Conservation (phyloP, 2,888 invertebrate genomes). For the Itoplectis maculator region DNA sequence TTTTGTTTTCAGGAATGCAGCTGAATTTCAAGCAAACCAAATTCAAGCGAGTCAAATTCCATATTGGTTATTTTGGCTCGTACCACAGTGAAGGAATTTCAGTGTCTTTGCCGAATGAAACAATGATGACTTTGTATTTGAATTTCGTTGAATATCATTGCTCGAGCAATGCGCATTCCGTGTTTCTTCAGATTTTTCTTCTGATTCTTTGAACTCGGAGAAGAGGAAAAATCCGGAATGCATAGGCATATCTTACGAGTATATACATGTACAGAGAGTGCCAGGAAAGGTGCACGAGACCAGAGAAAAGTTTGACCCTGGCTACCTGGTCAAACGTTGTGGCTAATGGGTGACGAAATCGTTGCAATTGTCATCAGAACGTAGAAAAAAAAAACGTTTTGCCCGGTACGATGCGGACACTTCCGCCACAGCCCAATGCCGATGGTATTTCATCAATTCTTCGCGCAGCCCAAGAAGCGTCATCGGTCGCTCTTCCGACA, state of each 20-base stretch:
- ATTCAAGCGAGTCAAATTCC: background rate
- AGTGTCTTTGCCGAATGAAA: too few species aligned
- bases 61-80: background rate
- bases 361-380: slow-evolving; percentile 18
- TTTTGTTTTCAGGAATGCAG: background rate
- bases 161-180: too few species aligned
- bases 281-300: background rate
- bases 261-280: background rate
- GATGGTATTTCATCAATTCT: background rate
- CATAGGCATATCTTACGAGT: background rate
- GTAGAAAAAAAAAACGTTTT: slow-evolving; percentile 6
- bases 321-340: too few species aligned
- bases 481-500: background rate
- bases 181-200: too few species aligned
- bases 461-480: background rate
- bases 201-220: background rate
- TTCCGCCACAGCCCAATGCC: background rate
- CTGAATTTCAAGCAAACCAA: background rate
- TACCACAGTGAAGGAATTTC: too few species aligned
- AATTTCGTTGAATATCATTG: too few species aligned
- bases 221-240: background rate
- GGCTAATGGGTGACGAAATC: too few species aligned
- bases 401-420: slow-evolving; percentile 14
- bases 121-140: too few species aligned
- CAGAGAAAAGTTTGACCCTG: slow-evolving; percentile 53